These are phyloP conservation scores for Morone chrysops DNA, from an alignment of 2,113 vertebrate genomes.

Conservation along the genomic window DNA sequence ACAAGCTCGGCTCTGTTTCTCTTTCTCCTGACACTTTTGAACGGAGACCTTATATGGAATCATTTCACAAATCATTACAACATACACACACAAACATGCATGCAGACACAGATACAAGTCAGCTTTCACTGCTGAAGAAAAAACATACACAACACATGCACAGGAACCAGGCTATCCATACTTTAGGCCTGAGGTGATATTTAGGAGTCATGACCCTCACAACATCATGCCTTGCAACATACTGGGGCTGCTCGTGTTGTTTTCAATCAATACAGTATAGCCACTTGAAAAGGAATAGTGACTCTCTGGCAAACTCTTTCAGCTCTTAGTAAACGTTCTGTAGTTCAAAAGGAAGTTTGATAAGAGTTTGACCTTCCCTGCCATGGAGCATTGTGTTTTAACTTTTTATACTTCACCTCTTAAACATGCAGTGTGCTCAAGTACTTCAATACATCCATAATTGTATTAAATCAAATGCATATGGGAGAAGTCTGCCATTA, in stretches of 20 bases:
- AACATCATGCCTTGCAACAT: neutral
- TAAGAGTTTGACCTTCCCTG: slow-evolving; percentile 12
- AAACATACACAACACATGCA: neutral
- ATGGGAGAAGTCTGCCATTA: slow-evolving; percentile 25
- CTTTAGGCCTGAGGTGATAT: slow-evolving; percentile 56
- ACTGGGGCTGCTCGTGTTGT: neutral
- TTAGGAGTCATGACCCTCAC: slow-evolving; percentile 44
- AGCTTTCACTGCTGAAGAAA: neutral
- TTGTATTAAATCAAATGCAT: slow-evolving; percentile 37
- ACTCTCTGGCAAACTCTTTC: neutral
- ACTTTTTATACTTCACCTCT: slow-evolving; percentile 17
- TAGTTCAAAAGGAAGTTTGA: neutral
- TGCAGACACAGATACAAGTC: slow-evolving; percentile 1
- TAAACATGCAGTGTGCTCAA: slow-evolving; percentile 8
- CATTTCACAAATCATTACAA: slow-evolving; percentile 33
- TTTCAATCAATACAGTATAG: neutral
- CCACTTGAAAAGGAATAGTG: neutral
- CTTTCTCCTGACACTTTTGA: slow-evolving; percentile 18
- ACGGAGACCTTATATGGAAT: slow-evolving; percentile 34
- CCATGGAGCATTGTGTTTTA: neutral
- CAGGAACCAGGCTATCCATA: neutral
- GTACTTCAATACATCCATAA: slow-evolving; percentile 26
- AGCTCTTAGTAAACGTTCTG: neutral
- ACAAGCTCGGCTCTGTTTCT: slow-evolving; percentile 10
- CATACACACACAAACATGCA: slow-evolving; percentile 11